These are phyloP conservation scores for Lymantria monacha DNA, from an alignment of 2,888 invertebrate genomes.

Conservation along the genomic window DNA sequence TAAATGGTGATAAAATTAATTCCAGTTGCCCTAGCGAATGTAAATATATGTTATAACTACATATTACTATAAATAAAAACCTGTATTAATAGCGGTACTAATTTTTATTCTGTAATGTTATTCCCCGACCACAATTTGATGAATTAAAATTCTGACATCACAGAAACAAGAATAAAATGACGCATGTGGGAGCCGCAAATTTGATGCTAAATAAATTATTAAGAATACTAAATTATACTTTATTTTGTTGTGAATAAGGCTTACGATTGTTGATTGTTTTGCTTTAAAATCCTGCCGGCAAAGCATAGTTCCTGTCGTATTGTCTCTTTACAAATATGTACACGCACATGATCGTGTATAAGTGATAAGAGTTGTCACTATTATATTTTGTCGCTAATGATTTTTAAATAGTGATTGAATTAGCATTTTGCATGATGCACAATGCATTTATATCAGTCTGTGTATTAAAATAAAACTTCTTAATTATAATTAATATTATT, in stretches of 20 bases:
- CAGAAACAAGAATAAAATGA: slow-evolving; percentile 27
- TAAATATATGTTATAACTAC: not conserved
- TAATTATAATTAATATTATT: too few relatives aligned
- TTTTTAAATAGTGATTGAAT: slow-evolving; percentile 30
- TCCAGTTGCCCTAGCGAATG: too few relatives aligned
- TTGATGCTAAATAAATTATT: slow-evolving; percentile 10
- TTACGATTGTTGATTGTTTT: slow-evolving; percentile 15
- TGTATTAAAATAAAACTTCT: too few relatives aligned
- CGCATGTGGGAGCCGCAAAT: slow-evolving; percentile 32
- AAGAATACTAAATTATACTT: slow-evolving; percentile 27
- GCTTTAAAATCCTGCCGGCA: slow-evolving; percentile 28
- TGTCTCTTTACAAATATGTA: slow-evolving; percentile 61
- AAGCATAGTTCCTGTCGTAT: slow-evolving; percentile 71
- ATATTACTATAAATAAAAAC: not conserved
- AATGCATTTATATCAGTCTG: too few relatives aligned
- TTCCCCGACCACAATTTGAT: slow-evolving; percentile 28
- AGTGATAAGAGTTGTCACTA: slow-evolving; percentile 47
- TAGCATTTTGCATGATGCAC: slow-evolving; percentile 2
- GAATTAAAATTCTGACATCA: slow-evolving; percentile 25
- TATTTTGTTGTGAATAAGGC: slow-evolving; percentile 24
- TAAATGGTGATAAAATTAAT: too few relatives aligned
- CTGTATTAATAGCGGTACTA: not conserved
- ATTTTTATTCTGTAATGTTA: slow-evolving; percentile 7
- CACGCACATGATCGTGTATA: slow-evolving; percentile 47
- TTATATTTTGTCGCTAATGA: slow-evolving; percentile 26